Evolutionary conservation across 2,113 vertebrate species (phyloP).

Genomic region (Solea senegalensis): DNA sequence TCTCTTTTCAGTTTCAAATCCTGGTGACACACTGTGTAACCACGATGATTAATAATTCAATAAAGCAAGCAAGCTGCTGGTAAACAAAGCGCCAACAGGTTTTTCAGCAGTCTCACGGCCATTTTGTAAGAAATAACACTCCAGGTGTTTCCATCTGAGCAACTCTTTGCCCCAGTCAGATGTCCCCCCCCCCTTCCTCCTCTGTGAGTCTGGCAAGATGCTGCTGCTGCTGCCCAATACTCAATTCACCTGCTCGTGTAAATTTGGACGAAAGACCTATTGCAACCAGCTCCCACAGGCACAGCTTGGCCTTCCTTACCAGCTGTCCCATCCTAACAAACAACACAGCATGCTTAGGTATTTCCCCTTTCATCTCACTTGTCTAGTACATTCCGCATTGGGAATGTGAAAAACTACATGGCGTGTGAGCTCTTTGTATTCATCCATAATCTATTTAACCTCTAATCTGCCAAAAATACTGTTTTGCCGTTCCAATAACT

Average conservation of each 20-base stretch:
- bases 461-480: too few relatives aligned
- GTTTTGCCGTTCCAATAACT: too few relatives aligned
- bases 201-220: too few relatives aligned
- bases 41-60: conserved; percentile 5
- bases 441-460: too few relatives aligned
- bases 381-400: too few relatives aligned
- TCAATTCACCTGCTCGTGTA: conserved; percentile 33
- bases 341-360: conserved; percentile 11
- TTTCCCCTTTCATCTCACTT: conserved; percentile 4
- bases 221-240: conserved; percentile 9
- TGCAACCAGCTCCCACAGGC: conserved; percentile 23
- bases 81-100: background rate
- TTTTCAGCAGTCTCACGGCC: background rate
- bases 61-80: background rate
- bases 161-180: conserved; percentile 21
- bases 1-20: background rate
- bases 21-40: background rate
- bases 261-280: conserved; percentile 14
- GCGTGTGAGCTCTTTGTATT: too few relatives aligned
- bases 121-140: conserved; percentile 12
- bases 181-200: background rate
- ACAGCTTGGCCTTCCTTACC: conserved; percentile 5
- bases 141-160: conserved; percentile 7
- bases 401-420: too few relatives aligned
- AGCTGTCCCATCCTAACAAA: background rate